These are phyloP conservation scores for Cyprinodon brontotheroides DNA, from an alignment of 2,113 vertebrate genomes.

Conservation along the genomic window DNA sequence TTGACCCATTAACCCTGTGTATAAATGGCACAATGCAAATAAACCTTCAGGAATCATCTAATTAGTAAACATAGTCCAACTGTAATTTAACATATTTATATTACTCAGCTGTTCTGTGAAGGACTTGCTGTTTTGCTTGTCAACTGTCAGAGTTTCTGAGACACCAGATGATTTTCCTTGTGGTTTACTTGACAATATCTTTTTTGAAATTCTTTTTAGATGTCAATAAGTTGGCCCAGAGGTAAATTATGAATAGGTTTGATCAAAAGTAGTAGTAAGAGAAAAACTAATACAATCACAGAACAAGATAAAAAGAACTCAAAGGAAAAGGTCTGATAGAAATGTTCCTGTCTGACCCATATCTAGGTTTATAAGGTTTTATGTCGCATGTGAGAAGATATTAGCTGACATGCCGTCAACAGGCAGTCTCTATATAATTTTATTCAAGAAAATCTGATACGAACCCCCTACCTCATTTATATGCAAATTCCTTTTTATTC, in stretches of 20 bases:
- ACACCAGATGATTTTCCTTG: background rate
- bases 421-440: conserved; percentile 31
- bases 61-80: background rate
- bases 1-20: background rate
- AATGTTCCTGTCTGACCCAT: background rate
- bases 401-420: conserved; percentile 24
- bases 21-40: background rate
- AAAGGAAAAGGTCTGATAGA: background rate
- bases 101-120: background rate
- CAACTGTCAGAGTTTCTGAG: too few relatives aligned
- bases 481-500: conserved; percentile 51
- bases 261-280: background rate
- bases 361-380: background rate
- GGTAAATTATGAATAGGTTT: background rate
- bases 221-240: background rate
- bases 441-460: conserved; percentile 43
- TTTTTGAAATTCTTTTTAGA: background rate
- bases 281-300: background rate
- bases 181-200: background rate
- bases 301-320: background rate
- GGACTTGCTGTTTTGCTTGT: background rate
- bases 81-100: background rate
- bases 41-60: background rate
- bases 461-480: conserved; percentile 52
- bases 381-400: background rate